Evolutionary conservation across 2,113 vertebrate genomes (phyloP).

Genomic region (Aldabrachelys gigantea): DNA sequence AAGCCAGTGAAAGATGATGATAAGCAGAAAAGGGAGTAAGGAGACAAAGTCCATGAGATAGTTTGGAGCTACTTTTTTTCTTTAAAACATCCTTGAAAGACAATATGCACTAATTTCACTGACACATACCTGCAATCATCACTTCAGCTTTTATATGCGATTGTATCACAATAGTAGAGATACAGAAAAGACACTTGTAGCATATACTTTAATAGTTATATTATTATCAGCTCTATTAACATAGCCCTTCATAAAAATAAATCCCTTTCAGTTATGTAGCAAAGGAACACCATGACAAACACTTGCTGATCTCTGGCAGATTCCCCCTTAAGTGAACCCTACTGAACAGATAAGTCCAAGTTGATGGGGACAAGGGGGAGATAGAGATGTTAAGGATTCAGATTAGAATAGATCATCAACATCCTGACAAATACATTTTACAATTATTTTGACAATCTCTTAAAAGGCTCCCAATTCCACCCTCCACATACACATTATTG

Average conservation of each 20-base stretch:
- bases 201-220: background rate
- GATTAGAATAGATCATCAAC: background rate
- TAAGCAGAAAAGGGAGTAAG: too few species aligned
- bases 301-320: background rate
- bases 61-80: too few species aligned
- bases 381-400: background rate
- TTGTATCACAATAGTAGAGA: background rate
- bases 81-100: background rate
- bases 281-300: background rate
- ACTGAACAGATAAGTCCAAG: background rate
- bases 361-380: background rate
- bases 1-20: too few species aligned
- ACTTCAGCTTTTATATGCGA: background rate
- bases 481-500: background rate
- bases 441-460: background rate
- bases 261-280: background rate
- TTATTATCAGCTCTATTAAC: background rate
- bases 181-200: background rate
- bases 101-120: background rate
- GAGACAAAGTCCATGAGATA: too few species aligned
- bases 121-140: background rate
- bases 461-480: background rate
- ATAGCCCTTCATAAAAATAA: background rate
- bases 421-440: background rate
- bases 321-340: background rate